Percentiles rank a stretch among this genome's conserved stretches.
Conservation (phyloP, 2,797 vertebrate species). For the Tamandua tetradactyla region DNA sequence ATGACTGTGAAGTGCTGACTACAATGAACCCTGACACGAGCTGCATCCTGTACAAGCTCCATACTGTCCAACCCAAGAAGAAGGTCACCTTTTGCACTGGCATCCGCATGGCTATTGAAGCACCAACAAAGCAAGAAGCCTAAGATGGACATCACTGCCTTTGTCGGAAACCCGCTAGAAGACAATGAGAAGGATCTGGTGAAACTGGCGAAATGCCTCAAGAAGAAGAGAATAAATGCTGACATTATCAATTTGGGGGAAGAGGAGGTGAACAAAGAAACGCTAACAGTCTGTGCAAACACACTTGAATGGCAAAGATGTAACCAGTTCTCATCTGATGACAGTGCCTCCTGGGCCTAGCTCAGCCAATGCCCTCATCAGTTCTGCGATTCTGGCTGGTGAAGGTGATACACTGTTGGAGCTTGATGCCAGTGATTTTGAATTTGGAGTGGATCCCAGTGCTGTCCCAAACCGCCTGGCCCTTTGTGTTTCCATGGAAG, state of each 20-base stretch:
- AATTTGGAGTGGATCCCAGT: slow-evolving; percentile 96
- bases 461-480: slow-evolving; percentile 94
- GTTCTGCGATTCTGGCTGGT: slow-evolving; percentile 95
- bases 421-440: slow-evolving; percentile 95
- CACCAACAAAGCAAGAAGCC: slow-evolving; percentile 99
- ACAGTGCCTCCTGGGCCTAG: slow-evolving; percentile 97
- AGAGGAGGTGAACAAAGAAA: slow-evolving; percentile 97
- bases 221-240: slow-evolving; percentile 98
- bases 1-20: slow-evolving; percentile 97
- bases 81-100: slow-evolving; percentile 96
- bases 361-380: slow-evolving; percentile 95
- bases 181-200: slow-evolving; percentile 97
- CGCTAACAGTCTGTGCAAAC: slow-evolving; percentile 96
- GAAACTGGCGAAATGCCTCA: slow-evolving; percentile 96
- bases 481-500: slow-evolving; percentile 97
- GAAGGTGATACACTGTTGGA: slow-evolving; percentile 96
- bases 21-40: slow-evolving; percentile 96
- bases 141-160: slow-evolving; percentile 98
- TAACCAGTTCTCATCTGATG: slow-evolving; percentile 95
- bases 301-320: slow-evolving; percentile 97
- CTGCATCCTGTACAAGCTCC: slow-evolving; percentile 97
- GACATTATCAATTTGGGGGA: slow-evolving; percentile 98
- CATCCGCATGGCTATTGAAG: slow-evolving; percentile 96
- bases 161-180: slow-evolving; percentile 96
- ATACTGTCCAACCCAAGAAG: slow-evolving; percentile 94